Evolutionary conservation across 2,113 vertebrate genomes (phyloP), one percentile per base, ranked within the genome.

Genomic region (Daphoenositta chrysoptera): DNA sequence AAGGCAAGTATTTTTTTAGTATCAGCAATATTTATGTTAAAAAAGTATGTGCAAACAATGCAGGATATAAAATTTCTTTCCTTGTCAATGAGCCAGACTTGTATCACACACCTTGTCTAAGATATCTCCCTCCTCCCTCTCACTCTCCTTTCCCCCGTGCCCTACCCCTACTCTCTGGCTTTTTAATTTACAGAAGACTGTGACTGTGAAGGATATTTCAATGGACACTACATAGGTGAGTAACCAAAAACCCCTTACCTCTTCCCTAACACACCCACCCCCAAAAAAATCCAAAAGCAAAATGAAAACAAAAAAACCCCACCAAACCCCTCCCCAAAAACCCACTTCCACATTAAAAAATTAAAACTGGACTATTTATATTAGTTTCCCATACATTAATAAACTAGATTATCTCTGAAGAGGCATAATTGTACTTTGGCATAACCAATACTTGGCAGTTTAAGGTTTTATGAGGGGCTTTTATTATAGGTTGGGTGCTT

Each of bases 161-260:
- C 42, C 57, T 42, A 4, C 8, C 13, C 1, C 3, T 20, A 7
- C 11, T 9, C 14, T 21, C 31, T 19, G 12, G 22, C 24, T 94
- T 94, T 78, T 53, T 69, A n/a, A 81, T 97, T 97, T 94, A 73
- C 98, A 99, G 99, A 99, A 87, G 98, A 98, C 97, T 98, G 98
- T 98, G 98, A 99, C 96, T 98, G 98, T 93, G 99, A 99, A 76
- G 98, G 98, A 39, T 97, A 98, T 96, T 96, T 98, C 97, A 99
- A 98, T 81, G 99, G 99, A 89, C 98, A 99, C 50, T 99, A 99
- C 13, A 97, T 98, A 97, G 99, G 99, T 99, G 97, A 99, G 99
- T 98, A 97, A 85, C 21, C 3, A 65, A 68, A 58, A 89, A 22
- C 60, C 6, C 30, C 8, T 42, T n/a, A 17, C 30, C 8, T 66